Conservation (phyloP, 2,797 vertebrate genomes). For the Mormyrus hasselquistii region DNA sequence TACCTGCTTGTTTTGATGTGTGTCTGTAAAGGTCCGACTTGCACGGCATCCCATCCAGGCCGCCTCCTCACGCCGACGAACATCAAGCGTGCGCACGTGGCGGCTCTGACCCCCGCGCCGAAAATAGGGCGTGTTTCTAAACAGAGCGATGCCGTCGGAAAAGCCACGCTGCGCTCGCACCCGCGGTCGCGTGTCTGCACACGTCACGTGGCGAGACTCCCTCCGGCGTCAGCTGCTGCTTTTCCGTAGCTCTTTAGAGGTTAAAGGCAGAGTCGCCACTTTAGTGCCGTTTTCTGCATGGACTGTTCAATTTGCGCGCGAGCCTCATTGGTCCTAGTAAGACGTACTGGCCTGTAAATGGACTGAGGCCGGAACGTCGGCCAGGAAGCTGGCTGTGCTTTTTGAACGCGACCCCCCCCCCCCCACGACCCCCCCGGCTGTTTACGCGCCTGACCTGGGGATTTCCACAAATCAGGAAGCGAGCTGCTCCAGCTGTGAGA, state of each 20-base stretch:
- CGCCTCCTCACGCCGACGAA: neutral
- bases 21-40: neutral
- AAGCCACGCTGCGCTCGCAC: neutral
- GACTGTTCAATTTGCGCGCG: neutral
- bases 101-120: neutral
- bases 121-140: neutral
- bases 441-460: neutral
- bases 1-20: conserved; percentile 5
- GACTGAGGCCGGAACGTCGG: neutral
- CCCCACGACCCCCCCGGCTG: neutral
- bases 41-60: neutral
- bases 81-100: neutral
- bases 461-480: conserved; percentile 7
- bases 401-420: neutral
- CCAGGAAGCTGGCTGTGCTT: neutral
- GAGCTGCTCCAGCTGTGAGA: neutral
- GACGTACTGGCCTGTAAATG: neutral
- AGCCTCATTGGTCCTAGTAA: neutral
- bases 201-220: neutral
- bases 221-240: neutral
- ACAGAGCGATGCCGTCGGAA: neutral
- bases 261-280: neutral
- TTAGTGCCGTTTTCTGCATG: neutral
- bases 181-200: neutral
- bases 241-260: neutral